Evolutionary conservation across 1,140 invertebrate genomes (phyloP).

Genomic region (Trachymyrmex septentrionalis): DNA sequence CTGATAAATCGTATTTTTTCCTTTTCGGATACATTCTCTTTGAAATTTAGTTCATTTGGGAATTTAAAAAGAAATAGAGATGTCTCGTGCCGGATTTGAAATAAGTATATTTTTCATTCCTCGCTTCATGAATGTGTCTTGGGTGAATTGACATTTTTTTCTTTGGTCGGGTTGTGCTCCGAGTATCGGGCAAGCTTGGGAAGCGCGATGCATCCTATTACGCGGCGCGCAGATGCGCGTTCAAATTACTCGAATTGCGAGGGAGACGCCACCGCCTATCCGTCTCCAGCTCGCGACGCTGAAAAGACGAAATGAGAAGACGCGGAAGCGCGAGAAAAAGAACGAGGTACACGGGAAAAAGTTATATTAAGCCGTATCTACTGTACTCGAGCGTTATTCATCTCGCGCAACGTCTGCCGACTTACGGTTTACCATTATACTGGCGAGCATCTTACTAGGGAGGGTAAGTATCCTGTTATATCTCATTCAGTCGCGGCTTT

Average conservation of each 20-base stretch:
- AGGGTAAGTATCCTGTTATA: conserved; percentile 63
- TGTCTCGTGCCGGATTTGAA: not conserved
- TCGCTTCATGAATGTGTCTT: not conserved
- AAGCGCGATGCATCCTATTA: conserved; percentile 51
- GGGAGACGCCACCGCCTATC: not conserved
- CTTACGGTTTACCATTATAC: conserved; percentile 49
- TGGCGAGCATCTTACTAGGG: conserved; percentile 8
- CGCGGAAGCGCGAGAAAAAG: not conserved
- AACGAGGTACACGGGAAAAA: conserved; percentile 52
- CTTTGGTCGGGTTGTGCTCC: not conserved
- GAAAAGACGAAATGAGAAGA: conserved; percentile 44
- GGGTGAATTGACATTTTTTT: conserved; percentile 9
- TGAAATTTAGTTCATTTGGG: not conserved
- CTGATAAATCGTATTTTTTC: not conserved
- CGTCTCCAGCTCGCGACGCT: conserved; percentile 25
- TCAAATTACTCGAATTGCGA: conserved; percentile 55
- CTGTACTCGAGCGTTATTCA: conserved; percentile 39
- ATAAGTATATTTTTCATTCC: not conserved
- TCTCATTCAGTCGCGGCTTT: conserved; percentile 52
- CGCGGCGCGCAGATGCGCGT: conserved; percentile 41
- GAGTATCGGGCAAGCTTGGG: not conserved
- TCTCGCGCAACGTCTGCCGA: conserved; percentile 20
- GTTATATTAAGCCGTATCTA: conserved; percentile 57
- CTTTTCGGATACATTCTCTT: not conserved
- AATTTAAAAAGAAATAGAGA: not conserved